These are phyloP conservation scores for Anolis sagrei DNA, from an alignment of 2,113 vertebrate species.

Conservation along the genomic window DNA sequence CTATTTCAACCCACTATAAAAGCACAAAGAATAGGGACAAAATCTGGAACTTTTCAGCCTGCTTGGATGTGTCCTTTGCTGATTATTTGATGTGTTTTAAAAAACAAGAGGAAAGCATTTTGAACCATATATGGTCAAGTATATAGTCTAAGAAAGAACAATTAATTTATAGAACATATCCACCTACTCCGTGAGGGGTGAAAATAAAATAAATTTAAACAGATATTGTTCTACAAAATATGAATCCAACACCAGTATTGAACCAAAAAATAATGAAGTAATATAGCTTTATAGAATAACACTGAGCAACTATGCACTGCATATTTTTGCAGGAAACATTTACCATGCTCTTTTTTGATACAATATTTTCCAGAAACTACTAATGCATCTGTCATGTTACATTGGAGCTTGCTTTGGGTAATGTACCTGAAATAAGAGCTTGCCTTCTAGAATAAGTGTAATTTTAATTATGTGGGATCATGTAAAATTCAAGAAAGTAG, in stretches of 20 bases:
- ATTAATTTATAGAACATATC: no score
- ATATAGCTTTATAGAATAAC: not conserved
- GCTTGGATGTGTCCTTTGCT: no score
- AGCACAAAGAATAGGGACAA: no score
- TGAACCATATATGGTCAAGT: no score
- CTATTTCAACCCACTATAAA: no score
- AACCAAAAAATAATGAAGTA: not conserved
- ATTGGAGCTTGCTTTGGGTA: not conserved
- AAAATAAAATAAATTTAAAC: no score
- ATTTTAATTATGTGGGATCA: not conserved
- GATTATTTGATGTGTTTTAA: no score
- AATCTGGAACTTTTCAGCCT: no score
- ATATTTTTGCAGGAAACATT: not conserved
- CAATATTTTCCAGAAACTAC: not conserved
- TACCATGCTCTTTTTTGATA: not conserved
- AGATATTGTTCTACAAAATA: no score
- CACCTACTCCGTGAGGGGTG: no score
- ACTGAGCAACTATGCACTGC: not conserved
- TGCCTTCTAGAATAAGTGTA: not conserved
- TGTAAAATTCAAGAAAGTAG: not conserved
- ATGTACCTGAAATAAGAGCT: constrained; percentile 1
- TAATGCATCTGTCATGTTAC: not conserved
- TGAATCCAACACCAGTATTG: not conserved
- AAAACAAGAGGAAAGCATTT: no score
- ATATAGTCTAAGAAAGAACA: no score